Conservation (phyloP, 2,113 vertebrate genomes). For the Malurus alboscapulatus region DNA sequence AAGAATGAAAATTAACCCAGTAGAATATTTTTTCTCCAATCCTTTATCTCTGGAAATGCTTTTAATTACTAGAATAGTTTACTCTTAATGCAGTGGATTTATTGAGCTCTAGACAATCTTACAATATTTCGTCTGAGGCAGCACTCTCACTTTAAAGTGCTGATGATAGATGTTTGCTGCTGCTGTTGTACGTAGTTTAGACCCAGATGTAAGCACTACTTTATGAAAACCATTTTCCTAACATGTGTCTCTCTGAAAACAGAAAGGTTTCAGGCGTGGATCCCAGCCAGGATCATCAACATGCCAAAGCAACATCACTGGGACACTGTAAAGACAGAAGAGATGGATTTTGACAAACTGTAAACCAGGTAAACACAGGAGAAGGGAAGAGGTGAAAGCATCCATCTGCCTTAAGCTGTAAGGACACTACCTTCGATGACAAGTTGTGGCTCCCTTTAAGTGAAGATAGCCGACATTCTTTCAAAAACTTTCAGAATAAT, state of each 20-base stretch:
- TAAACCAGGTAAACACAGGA: background rate
- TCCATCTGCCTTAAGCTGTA: background rate
- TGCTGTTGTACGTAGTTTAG: background rate
- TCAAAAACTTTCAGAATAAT: background rate
- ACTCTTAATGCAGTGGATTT: background rate
- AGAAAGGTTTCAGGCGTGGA: background rate
- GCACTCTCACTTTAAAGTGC: background rate
- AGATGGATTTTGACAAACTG: background rate
- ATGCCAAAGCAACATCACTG: background rate
- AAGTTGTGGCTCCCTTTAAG: background rate
- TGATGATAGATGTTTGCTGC: background rate
- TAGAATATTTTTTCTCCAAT: background rate
- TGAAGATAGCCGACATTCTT: background rate
- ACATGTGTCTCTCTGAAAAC: background rate
- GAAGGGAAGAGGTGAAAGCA: background rate
- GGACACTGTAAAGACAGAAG: background rate
- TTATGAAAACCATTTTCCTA: background rate
- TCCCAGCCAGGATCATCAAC: background rate
- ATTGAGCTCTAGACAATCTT: background rate
- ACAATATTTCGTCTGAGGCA: background rate
- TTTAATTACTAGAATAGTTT: slow-evolving; percentile 19
- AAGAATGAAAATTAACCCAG: background rate
- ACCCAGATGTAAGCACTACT: background rate
- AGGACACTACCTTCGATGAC: background rate
- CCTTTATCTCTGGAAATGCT: slow-evolving; percentile 1